Evolutionary conservation across 2,797 vertebrate genomes (phyloP).

Genomic region (Malurus splendens): DNA sequence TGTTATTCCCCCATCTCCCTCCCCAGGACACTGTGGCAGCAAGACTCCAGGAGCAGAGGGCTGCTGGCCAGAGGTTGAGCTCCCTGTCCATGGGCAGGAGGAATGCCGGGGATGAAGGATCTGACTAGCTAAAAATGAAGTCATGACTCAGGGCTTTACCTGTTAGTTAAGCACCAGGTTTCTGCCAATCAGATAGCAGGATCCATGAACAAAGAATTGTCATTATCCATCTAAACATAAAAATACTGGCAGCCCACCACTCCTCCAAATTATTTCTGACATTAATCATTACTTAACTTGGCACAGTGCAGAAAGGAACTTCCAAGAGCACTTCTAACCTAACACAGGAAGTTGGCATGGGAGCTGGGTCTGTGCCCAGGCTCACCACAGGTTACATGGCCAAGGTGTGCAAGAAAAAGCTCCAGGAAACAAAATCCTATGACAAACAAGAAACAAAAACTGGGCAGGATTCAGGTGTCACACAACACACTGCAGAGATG

Average conservation of each 20-base stretch:
- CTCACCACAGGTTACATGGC: rapidly evolving
- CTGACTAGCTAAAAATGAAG: background rate
- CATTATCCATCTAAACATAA: background rate
- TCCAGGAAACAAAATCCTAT: background rate
- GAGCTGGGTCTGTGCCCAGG: background rate
- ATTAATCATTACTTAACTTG: background rate
- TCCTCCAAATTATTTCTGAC: background rate
- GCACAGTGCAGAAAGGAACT: background rate
- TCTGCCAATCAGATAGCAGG: background rate
- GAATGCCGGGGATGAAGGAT: background rate
- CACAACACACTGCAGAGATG: background rate
- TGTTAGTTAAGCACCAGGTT: background rate
- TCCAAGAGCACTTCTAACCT: background rate
- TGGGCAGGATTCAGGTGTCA: background rate
- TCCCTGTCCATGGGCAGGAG: background rate
- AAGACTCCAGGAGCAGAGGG: background rate
- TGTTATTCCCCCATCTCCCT: background rate
- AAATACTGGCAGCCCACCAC: background rate
- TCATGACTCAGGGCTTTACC: background rate
- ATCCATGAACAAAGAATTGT: constrained; percentile 9
- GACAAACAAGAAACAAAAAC: background rate
- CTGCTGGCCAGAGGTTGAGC: background rate
- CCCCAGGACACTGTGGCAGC: rapidly evolving
- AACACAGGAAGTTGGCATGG: rapidly evolving
- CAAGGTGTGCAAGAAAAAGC: rapidly evolving